Evolutionary conservation across 1,140 invertebrate species (phyloP), one percentile per base, ranked within the genome.

Genomic region (Medauroidea extradentata): DNA sequence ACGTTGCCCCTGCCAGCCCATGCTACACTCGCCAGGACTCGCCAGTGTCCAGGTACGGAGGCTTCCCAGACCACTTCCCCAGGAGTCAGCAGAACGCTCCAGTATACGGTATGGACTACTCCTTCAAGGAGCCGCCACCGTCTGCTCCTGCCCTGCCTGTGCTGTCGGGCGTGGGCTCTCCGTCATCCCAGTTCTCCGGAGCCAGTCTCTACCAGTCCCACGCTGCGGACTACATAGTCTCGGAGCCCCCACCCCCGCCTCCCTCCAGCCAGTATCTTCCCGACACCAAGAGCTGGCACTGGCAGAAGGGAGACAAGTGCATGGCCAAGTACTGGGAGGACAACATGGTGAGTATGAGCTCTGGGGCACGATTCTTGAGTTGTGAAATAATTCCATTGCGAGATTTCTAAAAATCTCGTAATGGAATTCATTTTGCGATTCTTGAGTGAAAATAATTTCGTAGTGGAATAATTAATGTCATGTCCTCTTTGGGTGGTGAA

Each of bases 271-370:
- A 67, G 23, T 62, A 49, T 41, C 52, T 57, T 23, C 59, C 59
- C 19, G 62, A 67, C 38, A 53, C 57, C 19, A 58, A 69, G 23
- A 65, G 67, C 27, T 81, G 84, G 75, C 74, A 78, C 57, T 93
- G 87, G 87, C 85, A 84, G 67, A 73, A 85, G 50, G 91, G 91
- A 19, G 90, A 93, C 70, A 80, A 85, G 44, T 93, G 90, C 74
- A 79, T 93, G 72, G 91, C 92, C 5, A 90, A 91, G 69, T 95
- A 94, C 74, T 94, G 92, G 91, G 91, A 94, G 76, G 92, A 95
- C 78, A 87, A 90, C 67, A 85, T 85, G 77, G 90, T 93, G 73
- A 78, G 77, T 77, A n/a, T n/a, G n/a, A n/a, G n/a, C n/a, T n/a
- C n/a, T n/a, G n/a, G n/a, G n/a, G n/a, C 60, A 53, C n/a, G n/a